Evolutionary conservation across 2,888 invertebrate genomes (phyloP), one percentile per base, ranked within the genome.

Genomic region (Rhagonycha fulva): DNA sequence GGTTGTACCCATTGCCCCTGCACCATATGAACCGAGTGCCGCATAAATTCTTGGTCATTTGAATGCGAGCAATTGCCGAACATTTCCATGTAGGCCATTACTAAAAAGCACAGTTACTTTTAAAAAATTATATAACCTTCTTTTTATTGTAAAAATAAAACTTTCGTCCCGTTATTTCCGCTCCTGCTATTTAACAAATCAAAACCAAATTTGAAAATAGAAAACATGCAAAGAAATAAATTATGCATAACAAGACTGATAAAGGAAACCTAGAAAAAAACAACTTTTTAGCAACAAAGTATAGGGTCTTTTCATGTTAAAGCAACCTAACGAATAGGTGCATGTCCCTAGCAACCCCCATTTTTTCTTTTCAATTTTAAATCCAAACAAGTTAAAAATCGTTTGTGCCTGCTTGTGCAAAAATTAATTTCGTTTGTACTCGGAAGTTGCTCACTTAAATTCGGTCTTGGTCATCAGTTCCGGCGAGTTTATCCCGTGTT

Each of bases 61-160:
- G 93, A 92, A 84, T 96, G 95, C 81, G 95, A 94, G 89, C 96
- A 96, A 87, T 95, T 95, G 23, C 96, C 95, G 85, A 96, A 95
- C 93, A 97, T 96, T 89, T 97, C 96, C 97, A 98, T 97, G 88
- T 97, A 98, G 80, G 96, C 96, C 94, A 96, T 95, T 85, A 97
- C 97, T 96, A 91, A 82, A 90, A 89, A 80, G 66, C 14, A 66
- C 23, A 66, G n/a, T 26, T 24, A 66, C n/a, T 24, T n/a, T 47
- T 47, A 77, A 76, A 78, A 69, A 78, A 68, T 26, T n/a, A 26
- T 66, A n/a, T n/a, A 66, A 66, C 24, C 26, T n/a, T 47, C n/a
- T 19, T 19, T n/a, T 47, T 47, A 7, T 47, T 47, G n/a, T 47
- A 47, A 47, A 47, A 47, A n/a, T n/a, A 47, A 47, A n/a, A 47